Evolutionary conservation across 2,797 vertebrate species (phyloP).

Genomic region (Microcaecilia unicolor): DNA sequence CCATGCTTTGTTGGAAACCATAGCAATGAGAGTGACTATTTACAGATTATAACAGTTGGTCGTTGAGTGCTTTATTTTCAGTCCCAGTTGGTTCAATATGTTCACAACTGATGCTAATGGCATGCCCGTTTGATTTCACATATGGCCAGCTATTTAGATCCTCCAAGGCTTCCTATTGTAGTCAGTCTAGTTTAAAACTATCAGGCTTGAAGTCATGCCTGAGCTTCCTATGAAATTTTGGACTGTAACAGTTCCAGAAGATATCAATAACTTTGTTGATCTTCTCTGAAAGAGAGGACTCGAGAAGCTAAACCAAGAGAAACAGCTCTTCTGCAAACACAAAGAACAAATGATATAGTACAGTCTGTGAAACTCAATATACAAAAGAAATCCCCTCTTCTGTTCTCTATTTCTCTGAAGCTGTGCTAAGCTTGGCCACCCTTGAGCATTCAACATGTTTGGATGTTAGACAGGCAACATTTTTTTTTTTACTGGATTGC

Average conservation of each 20-base stretch:
- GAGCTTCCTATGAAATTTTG: slow-evolving; percentile 27
- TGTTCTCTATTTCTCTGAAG: slow-evolving; percentile 15
- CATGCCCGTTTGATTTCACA: slow-evolving; percentile 62
- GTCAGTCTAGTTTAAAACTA: slow-evolving; percentile 36
- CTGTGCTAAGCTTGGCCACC: slow-evolving; percentile 7
- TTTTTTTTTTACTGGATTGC: slow-evolving; percentile 4
- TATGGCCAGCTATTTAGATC: slow-evolving; percentile 49
- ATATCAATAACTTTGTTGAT: slow-evolving; percentile 22
- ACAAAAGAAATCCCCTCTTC: slow-evolving; percentile 10
- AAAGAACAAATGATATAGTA: slow-evolving; percentile 13
- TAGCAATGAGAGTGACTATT: slow-evolving; percentile 50
- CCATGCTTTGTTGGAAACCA: slow-evolving; percentile 43
- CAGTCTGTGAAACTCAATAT: slow-evolving; percentile 1
- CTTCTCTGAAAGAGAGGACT: too few species aligned
- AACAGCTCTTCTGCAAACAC: slow-evolving; percentile 19
- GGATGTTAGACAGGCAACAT: background rate
- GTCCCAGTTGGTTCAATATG: slow-evolving; percentile 62
- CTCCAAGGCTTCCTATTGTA: slow-evolving; percentile 47
- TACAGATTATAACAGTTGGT: slow-evolving; percentile 58
- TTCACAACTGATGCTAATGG: slow-evolving; percentile 60
- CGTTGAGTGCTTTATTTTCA: slow-evolving; percentile 62
- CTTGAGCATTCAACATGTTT: background rate
- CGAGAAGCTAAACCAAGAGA: slow-evolving; percentile 27
- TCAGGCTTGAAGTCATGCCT: slow-evolving; percentile 29
- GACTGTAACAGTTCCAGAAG: slow-evolving; percentile 21